Evolutionary conservation across 2,113 vertebrate species (phyloP).

Genomic region (Vulpes ferrilata): DNA sequence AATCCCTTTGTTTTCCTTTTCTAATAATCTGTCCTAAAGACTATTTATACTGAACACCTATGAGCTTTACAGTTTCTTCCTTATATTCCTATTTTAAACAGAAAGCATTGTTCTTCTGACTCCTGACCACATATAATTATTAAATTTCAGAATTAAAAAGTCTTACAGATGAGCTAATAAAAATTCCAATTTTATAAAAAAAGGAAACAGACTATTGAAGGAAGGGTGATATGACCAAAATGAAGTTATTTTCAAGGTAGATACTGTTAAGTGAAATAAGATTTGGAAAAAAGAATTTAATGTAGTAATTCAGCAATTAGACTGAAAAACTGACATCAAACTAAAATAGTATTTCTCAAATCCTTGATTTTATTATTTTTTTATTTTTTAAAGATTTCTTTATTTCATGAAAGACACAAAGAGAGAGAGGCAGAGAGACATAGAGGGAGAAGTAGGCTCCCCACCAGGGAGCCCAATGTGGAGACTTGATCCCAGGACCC

Average conservation of each 20-base stretch:
- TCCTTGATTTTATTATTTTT: not conserved
- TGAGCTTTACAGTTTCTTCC: not conserved
- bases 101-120: constrained; percentile 30
- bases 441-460: no score
- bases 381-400: no score
- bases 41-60: not conserved
- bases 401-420: no score
- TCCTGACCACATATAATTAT: not conserved
- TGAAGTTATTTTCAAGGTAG: constrained; percentile 20
- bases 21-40: not conserved
- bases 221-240: constrained; percentile 11
- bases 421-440: no score
- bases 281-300: not conserved
- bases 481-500: no score
- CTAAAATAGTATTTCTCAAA: not conserved
- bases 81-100: constrained; percentile 1
- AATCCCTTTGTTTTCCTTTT: not conserved
- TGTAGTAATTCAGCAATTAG: not conserved
- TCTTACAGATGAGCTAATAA: not conserved
- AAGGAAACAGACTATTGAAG: not conserved
- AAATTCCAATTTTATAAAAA: constrained; percentile 47
- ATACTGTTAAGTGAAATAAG: constrained; percentile 1
- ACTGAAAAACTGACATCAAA: not conserved
- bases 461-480: no score
- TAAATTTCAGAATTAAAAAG: constrained; percentile 41